These are phyloP conservation scores for Parochlus steinenii DNA, from an alignment of 2,888 invertebrate genomes.

Conservation along the genomic window DNA sequence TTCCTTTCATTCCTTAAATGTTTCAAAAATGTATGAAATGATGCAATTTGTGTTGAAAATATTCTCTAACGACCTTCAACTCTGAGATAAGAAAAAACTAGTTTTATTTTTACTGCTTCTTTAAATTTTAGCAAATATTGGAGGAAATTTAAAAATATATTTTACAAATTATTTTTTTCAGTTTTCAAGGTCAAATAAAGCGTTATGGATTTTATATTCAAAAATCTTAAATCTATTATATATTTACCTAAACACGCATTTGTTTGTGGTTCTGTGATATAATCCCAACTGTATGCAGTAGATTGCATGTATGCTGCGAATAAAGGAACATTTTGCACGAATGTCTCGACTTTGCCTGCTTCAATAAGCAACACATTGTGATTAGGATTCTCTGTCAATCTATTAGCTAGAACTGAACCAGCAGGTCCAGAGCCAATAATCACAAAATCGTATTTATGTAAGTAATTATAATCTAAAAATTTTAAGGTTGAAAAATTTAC, in stretches of 20 bases:
- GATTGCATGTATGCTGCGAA: constrained; percentile 23
- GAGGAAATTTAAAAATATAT: not conserved
- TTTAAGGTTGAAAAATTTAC: not conserved
- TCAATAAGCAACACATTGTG: constrained; percentile 35
- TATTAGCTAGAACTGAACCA: constrained; percentile 25
- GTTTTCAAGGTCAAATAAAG: constrained; percentile 20
- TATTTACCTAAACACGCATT: constrained; percentile 32
- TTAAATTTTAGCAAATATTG: not conserved
- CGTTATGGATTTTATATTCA: not conserved
- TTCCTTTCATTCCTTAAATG: constrained; percentile 25
- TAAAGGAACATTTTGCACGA: constrained; percentile 23
- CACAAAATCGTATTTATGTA: constrained; percentile 10
- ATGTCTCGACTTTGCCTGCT: constrained; percentile 32
- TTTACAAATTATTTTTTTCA: not conserved
- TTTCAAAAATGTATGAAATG: not conserved
- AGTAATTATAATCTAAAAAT: constrained; percentile 1
- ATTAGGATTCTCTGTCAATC: constrained; percentile 28
- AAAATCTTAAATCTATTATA: not conserved
- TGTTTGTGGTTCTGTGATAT: constrained; percentile 38
- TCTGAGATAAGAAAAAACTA: not conserved
- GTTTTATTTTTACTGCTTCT: not conserved
- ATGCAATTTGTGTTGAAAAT: too few relatives aligned
- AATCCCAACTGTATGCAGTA: constrained; percentile 42
- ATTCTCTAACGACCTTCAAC: too few relatives aligned
- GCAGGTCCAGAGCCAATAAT: constrained; percentile 13